phyloP scores from a whole-genome alignment of 2,113 vertebrate genomes.

The Onychorhynchus coronatus region DNA sequence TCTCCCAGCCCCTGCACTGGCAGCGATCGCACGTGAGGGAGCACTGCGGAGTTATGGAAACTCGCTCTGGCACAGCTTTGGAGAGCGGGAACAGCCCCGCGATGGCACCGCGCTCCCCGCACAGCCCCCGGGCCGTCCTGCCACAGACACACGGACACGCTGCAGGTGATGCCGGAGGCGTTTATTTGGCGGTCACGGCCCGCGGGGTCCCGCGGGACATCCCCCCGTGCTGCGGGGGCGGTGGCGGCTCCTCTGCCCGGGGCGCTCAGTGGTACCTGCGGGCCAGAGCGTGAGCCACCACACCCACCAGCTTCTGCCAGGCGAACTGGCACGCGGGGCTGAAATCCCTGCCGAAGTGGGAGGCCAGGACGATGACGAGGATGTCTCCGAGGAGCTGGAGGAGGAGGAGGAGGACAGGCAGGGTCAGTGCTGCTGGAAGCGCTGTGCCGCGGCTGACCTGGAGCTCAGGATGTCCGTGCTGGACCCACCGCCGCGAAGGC shows the following conservation, averaged over 20 bases:
- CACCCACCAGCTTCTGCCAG: slow-evolving; percentile 80
- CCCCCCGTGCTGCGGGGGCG: not conserved
- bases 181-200: not conserved
- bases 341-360: slow-evolving; percentile 69
- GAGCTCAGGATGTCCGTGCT: not conserved
- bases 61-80: accelerated
- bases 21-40: not conserved
- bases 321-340: slow-evolving; percentile 49
- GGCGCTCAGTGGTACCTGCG: slow-evolving; percentile 77
- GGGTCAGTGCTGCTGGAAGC: not conserved
- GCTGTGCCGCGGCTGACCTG: accelerated
- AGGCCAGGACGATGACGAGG: slow-evolving; percentile 72
- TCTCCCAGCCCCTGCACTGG: not conserved
- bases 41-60: not conserved
- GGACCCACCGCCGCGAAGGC: not conserved
- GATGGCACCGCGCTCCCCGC: accelerated
- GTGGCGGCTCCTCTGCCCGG: not conserved
- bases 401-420: not conserved
- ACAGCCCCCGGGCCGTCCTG: not conserved
- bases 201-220: accelerated
- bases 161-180: accelerated
- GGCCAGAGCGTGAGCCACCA: slow-evolving; percentile 79
- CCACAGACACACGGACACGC: not conserved
- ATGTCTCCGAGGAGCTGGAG: slow-evolving; percentile 80
- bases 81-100: too few relatives aligned